Evolutionary conservation across 2,113 vertebrate species (phyloP).

Genomic region (Phylloscopus trochiloides): DNA sequence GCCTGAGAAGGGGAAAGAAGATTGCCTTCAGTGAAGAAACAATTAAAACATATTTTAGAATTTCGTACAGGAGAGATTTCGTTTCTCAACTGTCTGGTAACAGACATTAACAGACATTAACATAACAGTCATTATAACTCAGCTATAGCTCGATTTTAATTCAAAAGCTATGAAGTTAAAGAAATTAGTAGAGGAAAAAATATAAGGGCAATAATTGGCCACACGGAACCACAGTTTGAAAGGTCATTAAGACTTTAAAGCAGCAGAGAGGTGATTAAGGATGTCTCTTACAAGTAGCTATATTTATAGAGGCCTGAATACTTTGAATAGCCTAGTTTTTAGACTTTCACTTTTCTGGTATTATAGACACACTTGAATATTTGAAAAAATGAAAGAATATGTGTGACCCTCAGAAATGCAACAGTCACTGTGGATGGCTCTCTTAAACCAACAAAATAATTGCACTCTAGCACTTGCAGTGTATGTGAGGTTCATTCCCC

Average conservation of each 20-base stretch:
- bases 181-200: background rate
- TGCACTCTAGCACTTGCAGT: background rate
- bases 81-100: background rate
- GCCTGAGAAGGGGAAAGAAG: background rate
- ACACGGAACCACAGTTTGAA: background rate
- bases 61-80: background rate
- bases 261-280: background rate
- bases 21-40: background rate
- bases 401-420: background rate
- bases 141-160: background rate
- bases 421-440: accelerated
- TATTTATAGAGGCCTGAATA: background rate
- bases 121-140: background rate
- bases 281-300: background rate
- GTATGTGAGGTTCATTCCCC: background rate
- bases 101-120: no score
- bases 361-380: background rate
- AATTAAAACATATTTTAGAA: background rate
- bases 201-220: background rate
- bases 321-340: background rate
- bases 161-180: background rate
- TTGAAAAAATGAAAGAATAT: background rate
- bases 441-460: background rate
- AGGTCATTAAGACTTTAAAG: background rate
- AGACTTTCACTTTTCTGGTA: background rate